Evolutionary conservation across 2,113 vertebrate species (phyloP).

Genomic region (Oryzias woworae): DNA sequence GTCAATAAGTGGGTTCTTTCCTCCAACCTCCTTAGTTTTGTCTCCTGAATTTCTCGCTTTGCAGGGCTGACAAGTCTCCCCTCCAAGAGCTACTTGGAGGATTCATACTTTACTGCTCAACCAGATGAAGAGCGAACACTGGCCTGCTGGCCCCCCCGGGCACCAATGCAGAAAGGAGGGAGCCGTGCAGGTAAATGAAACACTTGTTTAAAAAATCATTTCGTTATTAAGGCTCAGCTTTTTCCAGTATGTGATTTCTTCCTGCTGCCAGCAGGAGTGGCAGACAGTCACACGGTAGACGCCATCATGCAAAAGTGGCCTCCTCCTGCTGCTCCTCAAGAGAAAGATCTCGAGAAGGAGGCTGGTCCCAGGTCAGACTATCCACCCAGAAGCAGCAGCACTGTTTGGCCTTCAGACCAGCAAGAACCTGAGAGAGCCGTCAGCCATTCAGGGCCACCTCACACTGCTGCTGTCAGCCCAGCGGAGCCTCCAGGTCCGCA

Average conservation of each 20-base stretch:
- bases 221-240: neutral
- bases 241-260: neutral
- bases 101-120: slow-evolving; percentile 19
- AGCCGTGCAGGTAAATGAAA: slow-evolving; percentile 43
- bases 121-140: slow-evolving; percentile 63
- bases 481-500: slow-evolving; percentile 49
- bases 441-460: slow-evolving; percentile 14
- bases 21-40: slow-evolving; percentile 3
- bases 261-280: slow-evolving; percentile 21
- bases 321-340: slow-evolving; percentile 68
- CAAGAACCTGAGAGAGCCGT: neutral
- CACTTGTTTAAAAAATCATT: rapidly evolving
- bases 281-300: slow-evolving; percentile 49
- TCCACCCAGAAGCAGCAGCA: slow-evolving; percentile 14
- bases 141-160: slow-evolving; percentile 75
- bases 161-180: slow-evolving; percentile 54
- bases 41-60: neutral
- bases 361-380: neutral
- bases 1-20: neutral
- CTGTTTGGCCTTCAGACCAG: neutral
- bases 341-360: slow-evolving; percentile 37
- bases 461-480: neutral
- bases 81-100: slow-evolving; percentile 34
- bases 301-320: slow-evolving; percentile 79
- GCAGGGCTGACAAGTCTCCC: slow-evolving; percentile 30